Conservation (phyloP, 2,888 invertebrate genomes). For the Lucinisca nassula region DNA sequence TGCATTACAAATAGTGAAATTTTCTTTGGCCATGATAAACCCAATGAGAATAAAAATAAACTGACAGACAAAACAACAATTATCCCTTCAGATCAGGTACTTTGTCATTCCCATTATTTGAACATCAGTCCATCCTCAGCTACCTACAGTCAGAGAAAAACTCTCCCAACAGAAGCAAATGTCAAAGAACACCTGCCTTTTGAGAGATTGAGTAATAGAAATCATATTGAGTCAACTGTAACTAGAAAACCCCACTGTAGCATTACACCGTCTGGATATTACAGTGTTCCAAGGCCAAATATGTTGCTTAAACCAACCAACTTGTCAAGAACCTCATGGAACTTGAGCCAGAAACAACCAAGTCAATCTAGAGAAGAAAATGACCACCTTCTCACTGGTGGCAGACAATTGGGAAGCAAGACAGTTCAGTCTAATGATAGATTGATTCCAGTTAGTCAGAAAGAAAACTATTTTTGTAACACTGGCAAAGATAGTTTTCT, state of each 20-base stretch:
- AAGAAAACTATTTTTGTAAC: too few species aligned
- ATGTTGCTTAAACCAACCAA: not conserved
- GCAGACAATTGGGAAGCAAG: too few species aligned
- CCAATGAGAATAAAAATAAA: not conserved
- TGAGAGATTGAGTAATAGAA: not conserved
- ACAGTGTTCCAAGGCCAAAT: not conserved
- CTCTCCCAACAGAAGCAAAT: not conserved
- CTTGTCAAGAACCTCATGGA: too few species aligned
- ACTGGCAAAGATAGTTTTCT: too few species aligned
- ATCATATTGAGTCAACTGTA: not conserved
- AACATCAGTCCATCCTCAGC: not conserved
- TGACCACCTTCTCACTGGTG: too few species aligned
- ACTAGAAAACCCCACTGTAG: not conserved
- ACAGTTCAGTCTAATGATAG: too few species aligned
- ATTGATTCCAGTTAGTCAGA: too few species aligned
- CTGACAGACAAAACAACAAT: not conserved
- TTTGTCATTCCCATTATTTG: not conserved
- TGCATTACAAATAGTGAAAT: too few species aligned
- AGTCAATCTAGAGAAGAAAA: too few species aligned
- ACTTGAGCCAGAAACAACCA: too few species aligned
- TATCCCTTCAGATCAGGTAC: not conserved
- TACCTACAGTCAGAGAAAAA: not conserved
- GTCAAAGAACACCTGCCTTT: not conserved
- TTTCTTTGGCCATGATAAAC: too few species aligned
- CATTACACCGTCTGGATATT: not conserved